Evolutionary conservation across 2,888 invertebrate genomes (phyloP).

Genomic region (Julus scandinavius): DNA sequence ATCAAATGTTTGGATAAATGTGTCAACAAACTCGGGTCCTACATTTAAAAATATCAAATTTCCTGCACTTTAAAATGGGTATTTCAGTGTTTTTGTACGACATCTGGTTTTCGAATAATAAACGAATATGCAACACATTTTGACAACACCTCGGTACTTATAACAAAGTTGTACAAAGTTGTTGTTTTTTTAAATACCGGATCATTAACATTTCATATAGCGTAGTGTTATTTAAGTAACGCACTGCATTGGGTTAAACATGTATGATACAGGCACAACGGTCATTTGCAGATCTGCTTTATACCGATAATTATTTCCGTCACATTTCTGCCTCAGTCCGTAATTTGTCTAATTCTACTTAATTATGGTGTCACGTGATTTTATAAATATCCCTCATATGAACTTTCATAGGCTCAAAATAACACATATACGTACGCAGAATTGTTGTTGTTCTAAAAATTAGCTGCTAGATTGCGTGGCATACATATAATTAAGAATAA

Average conservation of each 20-base stretch:
- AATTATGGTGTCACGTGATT: neutral
- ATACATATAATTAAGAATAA: neutral
- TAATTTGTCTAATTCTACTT: neutral
- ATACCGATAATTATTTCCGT: neutral
- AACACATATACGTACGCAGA: neutral
- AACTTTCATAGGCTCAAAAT: neutral
- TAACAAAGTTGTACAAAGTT: no score
- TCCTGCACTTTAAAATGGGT: no score
- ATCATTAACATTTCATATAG: no score
- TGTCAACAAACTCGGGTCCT: no score
- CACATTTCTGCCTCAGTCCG: neutral
- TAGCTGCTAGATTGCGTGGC: neutral
- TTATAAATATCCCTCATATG: neutral
- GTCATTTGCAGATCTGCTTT: neutral
- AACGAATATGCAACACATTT: no score
- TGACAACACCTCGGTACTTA: no score
- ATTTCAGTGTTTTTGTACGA: no score
- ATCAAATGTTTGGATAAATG: no score
- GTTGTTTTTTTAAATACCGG: no score
- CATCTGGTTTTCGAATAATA: no score
- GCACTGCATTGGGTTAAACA: neutral
- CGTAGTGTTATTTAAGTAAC: no score
- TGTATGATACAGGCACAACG: neutral
- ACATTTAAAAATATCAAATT: no score
- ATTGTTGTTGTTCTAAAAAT: neutral